Conservation (phyloP, 2,888 invertebrate species). For the Clunio marinus region DNA sequence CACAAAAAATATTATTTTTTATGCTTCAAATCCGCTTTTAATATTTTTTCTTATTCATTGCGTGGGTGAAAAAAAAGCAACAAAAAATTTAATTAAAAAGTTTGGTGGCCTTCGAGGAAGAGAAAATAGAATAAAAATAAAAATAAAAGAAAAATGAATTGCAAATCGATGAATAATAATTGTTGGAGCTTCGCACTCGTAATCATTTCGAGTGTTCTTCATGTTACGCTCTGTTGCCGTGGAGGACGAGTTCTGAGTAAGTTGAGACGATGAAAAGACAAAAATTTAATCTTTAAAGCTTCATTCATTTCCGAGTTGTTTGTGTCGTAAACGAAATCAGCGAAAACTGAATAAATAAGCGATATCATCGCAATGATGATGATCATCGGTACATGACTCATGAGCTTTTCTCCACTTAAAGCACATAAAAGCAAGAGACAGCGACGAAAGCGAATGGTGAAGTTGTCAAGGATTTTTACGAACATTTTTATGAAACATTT, state of each 20-base stretch:
- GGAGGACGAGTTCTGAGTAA: constrained; percentile 47
- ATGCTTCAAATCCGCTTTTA: constrained; percentile 22
- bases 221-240: constrained; percentile 42
- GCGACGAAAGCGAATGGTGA: too few species aligned
- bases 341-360: not conserved
- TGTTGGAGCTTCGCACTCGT: not conserved
- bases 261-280: constrained; percentile 40
- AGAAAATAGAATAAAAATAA: too few species aligned
- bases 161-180: constrained; percentile 27
- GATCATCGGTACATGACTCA: not conserved
- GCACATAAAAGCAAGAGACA: too few species aligned
- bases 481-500: not conserved
- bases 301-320: not conserved
- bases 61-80: not conserved
- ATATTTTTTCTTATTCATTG: not conserved
- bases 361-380: not conserved
- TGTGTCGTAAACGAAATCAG: not conserved
- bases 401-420: not conserved
- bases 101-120: too few species aligned
- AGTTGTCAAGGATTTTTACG: not conserved
- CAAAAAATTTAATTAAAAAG: constrained; percentile 26
- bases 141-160: constrained; percentile 27
- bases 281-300: not conserved
- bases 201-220: not conserved
- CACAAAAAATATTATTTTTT: constrained; percentile 19